Evolutionary conservation across 2,888 invertebrate species (phyloP).

Genomic region (Oconnorella tubifera): DNA sequence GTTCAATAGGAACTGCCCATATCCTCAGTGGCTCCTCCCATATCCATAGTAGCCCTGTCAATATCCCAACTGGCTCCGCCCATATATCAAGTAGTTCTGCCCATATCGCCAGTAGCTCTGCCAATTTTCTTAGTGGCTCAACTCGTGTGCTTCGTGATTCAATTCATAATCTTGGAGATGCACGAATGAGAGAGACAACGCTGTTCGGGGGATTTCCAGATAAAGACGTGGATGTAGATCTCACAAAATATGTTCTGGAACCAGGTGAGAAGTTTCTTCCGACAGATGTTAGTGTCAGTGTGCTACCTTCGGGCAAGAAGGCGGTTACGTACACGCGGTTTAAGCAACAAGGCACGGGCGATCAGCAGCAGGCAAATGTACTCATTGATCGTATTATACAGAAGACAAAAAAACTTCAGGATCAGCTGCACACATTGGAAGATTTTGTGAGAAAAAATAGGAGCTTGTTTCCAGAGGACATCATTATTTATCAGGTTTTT

Average conservation of each 20-base stretch:
- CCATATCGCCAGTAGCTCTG: neutral
- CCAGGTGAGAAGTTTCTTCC: slow-evolving; percentile 21
- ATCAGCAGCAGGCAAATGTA: slow-evolving; percentile 25
- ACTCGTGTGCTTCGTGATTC: neutral
- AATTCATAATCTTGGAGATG: no score
- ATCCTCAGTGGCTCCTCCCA: neutral
- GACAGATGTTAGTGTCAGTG: slow-evolving; percentile 11
- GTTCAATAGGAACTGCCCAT: neutral
- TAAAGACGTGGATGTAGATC: neutral
- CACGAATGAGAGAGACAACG: neutral
- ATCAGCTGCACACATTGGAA: slow-evolving; percentile 32
- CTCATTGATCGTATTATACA: slow-evolving; percentile 27
- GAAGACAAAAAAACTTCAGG: slow-evolving; percentile 29
- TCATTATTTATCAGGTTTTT: slow-evolving; percentile 30
- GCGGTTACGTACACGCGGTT: slow-evolving; percentile 25
- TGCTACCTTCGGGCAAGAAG: slow-evolving; percentile 29
- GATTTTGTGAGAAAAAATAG: slow-evolving; percentile 36
- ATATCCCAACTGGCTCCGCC: neutral
- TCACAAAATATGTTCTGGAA: slow-evolving; percentile 14
- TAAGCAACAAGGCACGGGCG: slow-evolving; percentile 15
- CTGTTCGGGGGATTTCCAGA: slow-evolving; percentile 8
- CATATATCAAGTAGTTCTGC: neutral
- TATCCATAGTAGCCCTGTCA: neutral
- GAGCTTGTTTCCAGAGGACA: slow-evolving; percentile 35
- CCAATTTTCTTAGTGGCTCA: neutral